A percentile compares a stretch with the other conserved stretches of the same genome.
These are phyloP conservation scores for Xenopus petersii DNA, from an alignment of 2,797 vertebrate genomes.

Conservation along the genomic window DNA sequence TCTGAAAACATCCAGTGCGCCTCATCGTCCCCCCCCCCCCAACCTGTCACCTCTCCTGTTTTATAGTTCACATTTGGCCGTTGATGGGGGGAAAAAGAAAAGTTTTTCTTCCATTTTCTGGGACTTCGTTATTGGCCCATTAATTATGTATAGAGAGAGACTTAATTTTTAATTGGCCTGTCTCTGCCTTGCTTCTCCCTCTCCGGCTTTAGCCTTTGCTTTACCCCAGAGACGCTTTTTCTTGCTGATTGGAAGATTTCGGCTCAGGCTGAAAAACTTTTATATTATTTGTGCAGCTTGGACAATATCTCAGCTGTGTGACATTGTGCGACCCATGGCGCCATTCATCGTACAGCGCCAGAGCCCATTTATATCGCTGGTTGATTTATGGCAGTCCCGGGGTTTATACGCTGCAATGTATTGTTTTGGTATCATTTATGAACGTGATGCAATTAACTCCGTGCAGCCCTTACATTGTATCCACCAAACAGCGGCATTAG, in stretches of 20 bases:
- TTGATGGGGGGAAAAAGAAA: background rate
- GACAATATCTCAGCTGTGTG: no score
- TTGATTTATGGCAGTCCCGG: no score
- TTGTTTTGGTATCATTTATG: no score
- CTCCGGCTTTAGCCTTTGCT: constrained; percentile 7
- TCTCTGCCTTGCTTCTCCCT: constrained; percentile 20
- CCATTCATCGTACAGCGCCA: no score
- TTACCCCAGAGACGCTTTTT: constrained; percentile 32
- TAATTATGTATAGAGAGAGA: constrained; percentile 19
- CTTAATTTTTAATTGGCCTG: constrained; percentile 45
- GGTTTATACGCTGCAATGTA: no score
- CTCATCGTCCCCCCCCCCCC: background rate
- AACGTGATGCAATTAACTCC: no score
- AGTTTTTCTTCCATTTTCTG: constrained; percentile 24
- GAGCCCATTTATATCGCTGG: no score
- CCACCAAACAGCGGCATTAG: no score
- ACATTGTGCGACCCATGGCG: no score
- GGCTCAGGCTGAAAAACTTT: constrained; percentile 6
- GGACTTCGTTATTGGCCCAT: constrained; percentile 41
- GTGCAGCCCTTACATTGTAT: no score
- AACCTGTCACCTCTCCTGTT: constrained; percentile 26
- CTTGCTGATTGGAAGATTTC: constrained; percentile 4
- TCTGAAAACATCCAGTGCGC: constrained; percentile 28
- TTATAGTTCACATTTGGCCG: constrained; percentile 36
- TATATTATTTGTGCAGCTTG: constrained; percentile 21